A percentile compares a stretch with the other conserved stretches of the same genome.
phyloP scores from a whole-genome alignment of 2,113 vertebrate genomes.

The Strix uralensis region DNA sequence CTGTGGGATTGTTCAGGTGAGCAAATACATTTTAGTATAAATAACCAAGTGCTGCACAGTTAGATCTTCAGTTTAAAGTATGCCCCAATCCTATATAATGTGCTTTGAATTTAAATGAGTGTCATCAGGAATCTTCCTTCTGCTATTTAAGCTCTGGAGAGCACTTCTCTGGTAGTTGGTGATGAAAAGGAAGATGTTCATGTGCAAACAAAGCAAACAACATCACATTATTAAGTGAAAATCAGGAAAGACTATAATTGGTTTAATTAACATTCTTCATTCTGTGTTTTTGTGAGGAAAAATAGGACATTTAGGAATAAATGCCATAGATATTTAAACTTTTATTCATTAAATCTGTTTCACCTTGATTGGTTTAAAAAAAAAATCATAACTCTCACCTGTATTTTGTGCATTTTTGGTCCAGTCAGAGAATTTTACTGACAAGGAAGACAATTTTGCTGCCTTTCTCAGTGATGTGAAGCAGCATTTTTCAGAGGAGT shows the following conservation, averaged over 20 bases:
- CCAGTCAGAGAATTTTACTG: background rate
- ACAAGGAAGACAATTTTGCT: background rate
- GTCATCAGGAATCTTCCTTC: background rate
- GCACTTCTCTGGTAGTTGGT: background rate
- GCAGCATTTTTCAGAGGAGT: background rate
- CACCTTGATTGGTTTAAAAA: background rate
- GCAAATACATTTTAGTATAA: background rate
- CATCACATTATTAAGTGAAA: background rate
- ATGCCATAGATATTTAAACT: background rate
- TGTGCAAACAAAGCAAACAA: background rate
- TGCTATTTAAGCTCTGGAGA: background rate
- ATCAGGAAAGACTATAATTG: background rate
- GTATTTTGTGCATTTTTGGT: background rate
- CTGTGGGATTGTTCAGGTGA: background rate
- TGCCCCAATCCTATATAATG: background rate
- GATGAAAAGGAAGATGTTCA: background rate
- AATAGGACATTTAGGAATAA: background rate
- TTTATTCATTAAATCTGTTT: background rate
- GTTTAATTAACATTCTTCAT: background rate
- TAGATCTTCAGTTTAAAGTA: background rate
- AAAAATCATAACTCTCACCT: background rate
- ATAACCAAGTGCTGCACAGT: background rate
- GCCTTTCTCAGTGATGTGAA: background rate
- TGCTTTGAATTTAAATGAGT: background rate
- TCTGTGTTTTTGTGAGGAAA: background rate